Evolutionary conservation across 2,113 vertebrate genomes (phyloP).

Genomic region (Rutilus rutilus): DNA sequence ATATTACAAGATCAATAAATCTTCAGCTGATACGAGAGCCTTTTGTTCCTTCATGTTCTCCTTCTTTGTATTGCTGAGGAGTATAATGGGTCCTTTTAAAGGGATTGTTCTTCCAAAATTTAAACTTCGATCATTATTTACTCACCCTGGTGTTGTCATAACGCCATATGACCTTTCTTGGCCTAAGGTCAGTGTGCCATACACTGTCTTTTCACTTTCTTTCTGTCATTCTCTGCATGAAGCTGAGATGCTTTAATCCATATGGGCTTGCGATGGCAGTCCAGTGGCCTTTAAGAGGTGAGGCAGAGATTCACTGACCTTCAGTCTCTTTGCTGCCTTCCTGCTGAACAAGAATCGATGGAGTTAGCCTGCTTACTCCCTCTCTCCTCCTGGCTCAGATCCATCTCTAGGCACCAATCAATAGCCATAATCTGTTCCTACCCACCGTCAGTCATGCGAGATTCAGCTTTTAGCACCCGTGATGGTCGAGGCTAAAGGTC

Average conservation of each 20-base stretch:
- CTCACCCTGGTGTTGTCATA: neutral
- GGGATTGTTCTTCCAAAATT: neutral
- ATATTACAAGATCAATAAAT: slow-evolving; percentile 22
- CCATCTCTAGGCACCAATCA: slow-evolving; percentile 87
- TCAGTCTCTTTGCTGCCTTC: slow-evolving; percentile 78
- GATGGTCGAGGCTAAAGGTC: slow-evolving; percentile 7
- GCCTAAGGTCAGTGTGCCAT: slow-evolving; percentile 20
- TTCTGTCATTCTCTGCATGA: neutral
- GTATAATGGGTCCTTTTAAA: neutral
- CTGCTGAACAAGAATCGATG: slow-evolving; percentile 81
- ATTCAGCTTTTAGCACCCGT: slow-evolving; percentile 83
- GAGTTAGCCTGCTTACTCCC: slow-evolving; percentile 70
- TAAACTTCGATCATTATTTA: neutral
- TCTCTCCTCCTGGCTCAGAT: slow-evolving; percentile 66
- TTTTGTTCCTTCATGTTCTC: neutral
- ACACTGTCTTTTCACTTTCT: neutral
- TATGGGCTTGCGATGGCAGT: slow-evolving; percentile 36
- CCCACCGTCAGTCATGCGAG: slow-evolving; percentile 89
- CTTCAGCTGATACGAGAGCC: neutral
- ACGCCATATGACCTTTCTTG: neutral
- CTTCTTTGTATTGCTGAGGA: neutral
- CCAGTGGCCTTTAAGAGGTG: slow-evolving; percentile 70
- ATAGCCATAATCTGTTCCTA: slow-evolving; percentile 95
- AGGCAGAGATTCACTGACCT: slow-evolving; percentile 80
- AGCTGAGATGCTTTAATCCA: slow-evolving; percentile 9